A percentile compares a stretch with the other conserved stretches of the same genome.
Evolutionary conservation across 2,888 invertebrate genomes (phyloP).

Genomic region (Spodoptera picta): DNA sequence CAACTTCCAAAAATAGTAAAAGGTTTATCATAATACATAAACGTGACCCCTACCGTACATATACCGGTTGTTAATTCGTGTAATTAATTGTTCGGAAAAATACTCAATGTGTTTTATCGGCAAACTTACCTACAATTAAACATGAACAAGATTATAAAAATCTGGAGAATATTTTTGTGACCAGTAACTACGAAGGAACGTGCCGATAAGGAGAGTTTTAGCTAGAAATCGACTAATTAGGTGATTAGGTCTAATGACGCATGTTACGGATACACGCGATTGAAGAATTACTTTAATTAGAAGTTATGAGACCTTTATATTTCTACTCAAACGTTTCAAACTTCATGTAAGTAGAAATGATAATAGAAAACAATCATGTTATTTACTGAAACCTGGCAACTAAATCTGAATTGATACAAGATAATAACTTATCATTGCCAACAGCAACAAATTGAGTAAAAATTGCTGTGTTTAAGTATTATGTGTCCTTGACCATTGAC

Average conservation of each 20-base stretch:
- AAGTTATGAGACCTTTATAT: constrained; percentile 1
- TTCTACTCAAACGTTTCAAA: background rate
- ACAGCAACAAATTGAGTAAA: constrained; percentile 6
- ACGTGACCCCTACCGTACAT: too few species aligned
- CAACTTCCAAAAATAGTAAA: too few species aligned
- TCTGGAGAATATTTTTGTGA: too few species aligned
- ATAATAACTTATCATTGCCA: constrained; percentile 6
- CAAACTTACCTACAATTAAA: too few species aligned
- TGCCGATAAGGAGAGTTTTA: background rate
- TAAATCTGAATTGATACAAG: background rate
- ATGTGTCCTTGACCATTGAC: constrained; percentile 41
- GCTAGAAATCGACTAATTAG: background rate
- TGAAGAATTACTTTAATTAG: constrained; percentile 12
- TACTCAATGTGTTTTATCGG: too few species aligned
- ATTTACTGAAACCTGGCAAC: background rate
- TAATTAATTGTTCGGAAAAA: too few species aligned
- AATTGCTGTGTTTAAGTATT: constrained; percentile 18
- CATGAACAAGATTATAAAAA: too few species aligned
- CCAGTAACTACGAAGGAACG: background rate
- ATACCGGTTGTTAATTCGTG: too few species aligned
- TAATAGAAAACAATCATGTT: background rate
- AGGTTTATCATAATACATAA: too few species aligned
- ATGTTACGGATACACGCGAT: constrained; percentile 23
- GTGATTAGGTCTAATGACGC: constrained; percentile 1
- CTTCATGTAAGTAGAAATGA: background rate